Conservation (phyloP, 2,888 invertebrate species). For the Creontiades dilutus region DNA sequence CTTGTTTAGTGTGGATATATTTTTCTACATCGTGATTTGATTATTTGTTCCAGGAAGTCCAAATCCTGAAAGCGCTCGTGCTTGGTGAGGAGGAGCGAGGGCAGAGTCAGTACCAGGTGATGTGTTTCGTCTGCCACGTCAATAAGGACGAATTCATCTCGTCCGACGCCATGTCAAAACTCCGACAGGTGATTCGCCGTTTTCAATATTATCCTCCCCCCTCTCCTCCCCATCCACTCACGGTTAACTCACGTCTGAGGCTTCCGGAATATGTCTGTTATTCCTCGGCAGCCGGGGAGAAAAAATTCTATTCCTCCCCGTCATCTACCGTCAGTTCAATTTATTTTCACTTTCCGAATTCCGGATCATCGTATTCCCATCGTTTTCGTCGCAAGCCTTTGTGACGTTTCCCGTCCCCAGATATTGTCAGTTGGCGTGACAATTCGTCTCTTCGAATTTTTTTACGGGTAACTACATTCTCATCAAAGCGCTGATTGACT, state of each 20-base stretch:
- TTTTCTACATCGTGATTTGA: no score
- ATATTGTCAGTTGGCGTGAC: no score
- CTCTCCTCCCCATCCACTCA: neutral
- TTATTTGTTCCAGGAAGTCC: conserved; percentile 86
- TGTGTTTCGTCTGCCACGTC: conserved; percentile 94
- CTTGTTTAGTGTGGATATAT: no score
- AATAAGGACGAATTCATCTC: conserved; percentile 96
- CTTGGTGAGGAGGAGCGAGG: conserved; percentile 96
- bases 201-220: neutral
- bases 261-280: neutral
- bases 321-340: neutral
- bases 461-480: no score
- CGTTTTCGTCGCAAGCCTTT: neutral
- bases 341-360: conserved; percentile 17
- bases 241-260: neutral
- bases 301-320: neutral
- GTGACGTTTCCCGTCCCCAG: no score
- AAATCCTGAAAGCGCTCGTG: conserved; percentile 92
- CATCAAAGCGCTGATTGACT: no score
- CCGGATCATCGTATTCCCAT: neutral
- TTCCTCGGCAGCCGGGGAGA: neutral
- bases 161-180: conserved; percentile 96
- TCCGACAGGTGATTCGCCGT: conserved; percentile 85
- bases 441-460: no score
- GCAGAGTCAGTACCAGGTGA: conserved; percentile 91